Base-by-base conservation (phyloP, 2,113 vertebrate genomes). In the Ceyx melanurus region DNA sequence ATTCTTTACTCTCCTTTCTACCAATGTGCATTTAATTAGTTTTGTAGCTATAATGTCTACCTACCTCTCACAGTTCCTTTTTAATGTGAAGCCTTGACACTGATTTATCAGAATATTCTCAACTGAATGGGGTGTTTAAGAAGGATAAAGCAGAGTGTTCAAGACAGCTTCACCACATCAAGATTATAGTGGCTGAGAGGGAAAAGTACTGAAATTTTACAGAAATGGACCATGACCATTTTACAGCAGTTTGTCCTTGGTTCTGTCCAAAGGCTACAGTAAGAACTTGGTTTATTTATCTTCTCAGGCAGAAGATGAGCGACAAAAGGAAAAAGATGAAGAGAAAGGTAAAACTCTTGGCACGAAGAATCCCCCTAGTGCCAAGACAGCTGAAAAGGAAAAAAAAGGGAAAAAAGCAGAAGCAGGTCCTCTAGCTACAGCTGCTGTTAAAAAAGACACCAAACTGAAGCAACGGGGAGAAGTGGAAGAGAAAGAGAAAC, bases 381-480 rank as follows among this genome's bases (percentile, higher is more conserved):
- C 88, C 58, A 98, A 97, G 67, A 53, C 42, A 54, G 13, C 90
- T 62, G 96, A 94, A 31, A 98, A 98, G 91, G 97, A 96, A 6
- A 97, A 86, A 97, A 98, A 96, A 96, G 91, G 51, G 94, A 98
- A 96, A 86, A 98, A 95, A 33, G 58, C 96, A 1, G 97, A 97
- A 28, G 72, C 64, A 53, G 79, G 10, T 3, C 13, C 92, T 37
- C 53, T 95, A 37, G 4, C 45, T 19, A 23, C 88, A 56, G 16
- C 18, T 0, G 5, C 43, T 5, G 18, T 94, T 64, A 95, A 96
- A 46, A 98, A 97, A 83, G 82, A 96, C 35, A 99, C 98, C 9
- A 95, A 97, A 9, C 29, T 99, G 23, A 98, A 97, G 54, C 96
- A 96, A 50, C 97, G 99, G 28, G 98, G 97, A 76, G 97, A 98